Base-by-base conservation (phyloP, 2,797 vertebrate genomes). In the Channallabes apus region DNA sequence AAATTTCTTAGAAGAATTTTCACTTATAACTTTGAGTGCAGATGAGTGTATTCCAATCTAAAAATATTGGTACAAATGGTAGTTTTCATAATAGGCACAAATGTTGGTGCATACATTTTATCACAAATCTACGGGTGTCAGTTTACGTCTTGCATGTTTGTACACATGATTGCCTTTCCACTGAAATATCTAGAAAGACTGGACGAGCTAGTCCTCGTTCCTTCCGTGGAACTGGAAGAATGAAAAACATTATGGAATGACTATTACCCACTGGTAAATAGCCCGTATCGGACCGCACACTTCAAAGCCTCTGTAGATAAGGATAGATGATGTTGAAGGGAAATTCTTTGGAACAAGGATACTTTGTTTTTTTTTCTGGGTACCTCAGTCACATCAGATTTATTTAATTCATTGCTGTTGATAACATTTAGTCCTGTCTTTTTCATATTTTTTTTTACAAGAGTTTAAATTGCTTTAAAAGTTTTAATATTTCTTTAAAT, bases 271-370 rank as follows among this genome's bases (percentile, higher is more conserved):
- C 35, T 35, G 56, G 56, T 78, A 78, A 59, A 62, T 64, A 38
- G 4, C 29, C 76, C 6, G 8, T 32, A 29, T 75, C 46, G 0
- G 51, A 15, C 12, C 1, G 3, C 27, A 56, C 8, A 27, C 8
- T 27, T 29, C 7, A 24, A 58, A 20, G 6, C 1, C 11, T 3
- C 14, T 79, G 58, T n/a, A 41, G 77, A 79, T 79, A 79, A 62
- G 59, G 32, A 18, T 4, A 62, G 6, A 38, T 6, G 20, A 59
- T 14, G 51, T 6, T 38, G 32, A 54, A 38, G 62, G 7, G 68
- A 82, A 76, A 68, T 85, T 85, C 84, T 82, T 35, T 76, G 80
- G 80, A 82, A 85, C 61, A 82, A 22, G 1, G 20, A 61, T 32
- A 32, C 46, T 24, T 72, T 35, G 22, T 20, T 54, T 56, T 32